These are phyloP conservation scores for Thereva nobilitata DNA, from an alignment of 2,888 invertebrate genomes.

Conservation along the genomic window DNA sequence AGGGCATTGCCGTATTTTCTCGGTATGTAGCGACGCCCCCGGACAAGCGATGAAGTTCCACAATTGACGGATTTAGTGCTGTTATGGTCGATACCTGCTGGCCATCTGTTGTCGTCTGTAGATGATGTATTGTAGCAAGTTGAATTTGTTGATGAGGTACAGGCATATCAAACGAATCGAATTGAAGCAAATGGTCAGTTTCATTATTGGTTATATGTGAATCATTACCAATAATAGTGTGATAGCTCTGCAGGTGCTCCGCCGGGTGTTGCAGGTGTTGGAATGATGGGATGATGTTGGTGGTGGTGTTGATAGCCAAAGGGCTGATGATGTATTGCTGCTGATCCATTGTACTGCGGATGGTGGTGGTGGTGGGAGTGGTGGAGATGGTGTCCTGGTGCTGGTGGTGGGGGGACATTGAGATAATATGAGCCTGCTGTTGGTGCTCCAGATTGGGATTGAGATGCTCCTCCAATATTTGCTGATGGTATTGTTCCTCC, in stretches of 20 bases:
- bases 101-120: slow-evolving; percentile 44
- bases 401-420: slow-evolving; percentile 47
- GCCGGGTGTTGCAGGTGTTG: slow-evolving; percentile 64
- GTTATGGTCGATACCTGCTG: slow-evolving; percentile 25
- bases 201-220: slow-evolving; percentile 4
- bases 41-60: slow-evolving; percentile 45
- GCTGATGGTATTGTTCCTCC: slow-evolving; percentile 47
- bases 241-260: slow-evolving; percentile 67
- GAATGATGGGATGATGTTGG: slow-evolving; percentile 57
- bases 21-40: slow-evolving; percentile 44
- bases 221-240: slow-evolving; percentile 84
- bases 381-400: slow-evolving; percentile 50
- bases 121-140: slow-evolving; percentile 28
- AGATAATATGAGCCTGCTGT: slow-evolving; percentile 49
- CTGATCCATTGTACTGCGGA: slow-evolving; percentile 52
- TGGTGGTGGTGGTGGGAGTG: slow-evolving; percentile 49
- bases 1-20: slow-evolving; percentile 43
- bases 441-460: slow-evolving; percentile 43
- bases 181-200: slow-evolving; percentile 6
- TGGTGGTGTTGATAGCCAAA: slow-evolving; percentile 56
- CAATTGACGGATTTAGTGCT: slow-evolving; percentile 36
- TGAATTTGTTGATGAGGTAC: slow-evolving; percentile 4
- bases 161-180: slow-evolving; percentile 7
- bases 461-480: slow-evolving; percentile 42
- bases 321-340: slow-evolving; percentile 58